Evolutionary conservation across 2,797 vertebrate species (phyloP).

Genomic region (Parambassis ranga): DNA sequence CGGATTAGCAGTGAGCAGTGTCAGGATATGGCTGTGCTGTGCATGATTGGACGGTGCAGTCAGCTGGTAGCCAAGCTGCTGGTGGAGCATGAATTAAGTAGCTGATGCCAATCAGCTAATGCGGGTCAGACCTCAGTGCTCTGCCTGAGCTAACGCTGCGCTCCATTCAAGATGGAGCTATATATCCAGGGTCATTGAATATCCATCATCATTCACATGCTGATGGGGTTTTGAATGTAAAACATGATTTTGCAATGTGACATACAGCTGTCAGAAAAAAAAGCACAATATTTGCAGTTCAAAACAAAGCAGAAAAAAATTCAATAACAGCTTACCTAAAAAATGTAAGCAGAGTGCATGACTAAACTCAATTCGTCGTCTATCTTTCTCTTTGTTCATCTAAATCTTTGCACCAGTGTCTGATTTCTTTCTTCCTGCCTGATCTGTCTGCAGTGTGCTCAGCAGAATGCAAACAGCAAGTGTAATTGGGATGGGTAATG

Average conservation of each 20-base stretch:
- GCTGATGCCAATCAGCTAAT: not conserved
- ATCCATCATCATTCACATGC: not conserved
- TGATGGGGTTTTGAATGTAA: not conserved
- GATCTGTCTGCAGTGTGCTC: conserved; percentile 24
- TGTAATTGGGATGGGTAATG: conserved; percentile 53
- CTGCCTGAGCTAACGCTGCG: not conserved
- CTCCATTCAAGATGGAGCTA: not conserved
- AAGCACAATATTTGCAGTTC: not conserved
- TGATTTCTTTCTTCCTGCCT: conserved; percentile 14
- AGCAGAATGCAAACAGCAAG: conserved; percentile 42
- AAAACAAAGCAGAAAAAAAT: not conserved
- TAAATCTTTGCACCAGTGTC: conserved; percentile 2
- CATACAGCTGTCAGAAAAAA: not conserved
- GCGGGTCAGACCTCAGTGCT: not conserved
- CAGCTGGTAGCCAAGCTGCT: not conserved
- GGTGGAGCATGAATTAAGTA: not conserved
- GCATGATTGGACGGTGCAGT: not conserved
- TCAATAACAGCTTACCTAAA: not conserved
- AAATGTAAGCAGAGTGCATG: not conserved
- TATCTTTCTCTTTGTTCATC: not conserved
- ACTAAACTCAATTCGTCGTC: conserved; percentile 1
- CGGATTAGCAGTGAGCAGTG: not conserved
- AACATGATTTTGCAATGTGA: not conserved
- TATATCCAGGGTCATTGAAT: not conserved
- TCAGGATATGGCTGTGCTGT: not conserved